A percentile compares a stretch with the other conserved stretches of the same genome.
Evolutionary conservation across 1,140 invertebrate species (phyloP).

Genomic region (Trypoxylus dichotomus): DNA sequence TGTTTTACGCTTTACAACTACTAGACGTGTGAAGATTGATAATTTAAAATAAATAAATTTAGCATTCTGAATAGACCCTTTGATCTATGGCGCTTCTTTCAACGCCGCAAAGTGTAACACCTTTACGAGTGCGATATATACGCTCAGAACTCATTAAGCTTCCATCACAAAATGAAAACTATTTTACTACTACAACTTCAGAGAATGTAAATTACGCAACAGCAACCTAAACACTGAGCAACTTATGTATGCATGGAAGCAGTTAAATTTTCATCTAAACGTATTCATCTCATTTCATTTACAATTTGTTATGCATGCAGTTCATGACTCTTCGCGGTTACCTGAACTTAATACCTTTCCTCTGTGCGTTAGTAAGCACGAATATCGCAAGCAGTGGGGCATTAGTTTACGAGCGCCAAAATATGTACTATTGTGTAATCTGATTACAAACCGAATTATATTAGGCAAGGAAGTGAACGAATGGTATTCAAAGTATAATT

Average conservation of each 20-base stretch:
- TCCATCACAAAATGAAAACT: background rate
- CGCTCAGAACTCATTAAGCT: background rate
- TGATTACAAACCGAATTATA: background rate
- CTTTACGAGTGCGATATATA: background rate
- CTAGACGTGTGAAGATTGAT: background rate
- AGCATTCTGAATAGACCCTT: background rate
- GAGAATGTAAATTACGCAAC: background rate
- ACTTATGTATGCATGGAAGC: background rate
- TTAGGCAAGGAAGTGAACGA: background rate
- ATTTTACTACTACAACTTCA: background rate
- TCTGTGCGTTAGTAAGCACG: background rate
- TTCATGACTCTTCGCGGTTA: background rate
- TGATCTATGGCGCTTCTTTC: background rate
- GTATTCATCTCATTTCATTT: background rate
- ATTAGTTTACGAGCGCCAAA: background rate
- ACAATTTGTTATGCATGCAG: background rate
- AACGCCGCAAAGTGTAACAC: background rate
- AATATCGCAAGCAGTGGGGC: background rate
- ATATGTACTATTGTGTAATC: background rate
- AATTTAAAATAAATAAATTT: background rate
- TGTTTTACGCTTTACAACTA: no score
- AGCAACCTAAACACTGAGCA: background rate
- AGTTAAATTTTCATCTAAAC: constrained; percentile 6
- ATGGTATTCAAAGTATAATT: background rate
- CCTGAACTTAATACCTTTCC: background rate